phyloP scores from a whole-genome alignment of 2,113 vertebrate genomes.

The Cyanoramphus novaezelandiae region DNA sequence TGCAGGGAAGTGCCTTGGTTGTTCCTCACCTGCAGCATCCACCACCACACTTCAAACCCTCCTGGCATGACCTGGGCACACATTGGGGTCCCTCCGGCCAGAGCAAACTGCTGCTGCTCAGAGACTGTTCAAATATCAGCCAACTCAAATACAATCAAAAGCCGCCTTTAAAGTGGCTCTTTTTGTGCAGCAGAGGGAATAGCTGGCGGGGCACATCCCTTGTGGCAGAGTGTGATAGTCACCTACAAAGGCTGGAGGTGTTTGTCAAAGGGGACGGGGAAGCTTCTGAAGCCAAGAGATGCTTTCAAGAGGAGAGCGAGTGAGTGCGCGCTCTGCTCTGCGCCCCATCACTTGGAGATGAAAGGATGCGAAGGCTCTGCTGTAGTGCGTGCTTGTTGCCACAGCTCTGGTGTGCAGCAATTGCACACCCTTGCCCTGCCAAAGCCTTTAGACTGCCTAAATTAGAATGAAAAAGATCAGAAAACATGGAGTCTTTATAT shows the following conservation, averaged over 20 bases:
- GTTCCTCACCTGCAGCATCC: background rate
- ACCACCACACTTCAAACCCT: accelerated
- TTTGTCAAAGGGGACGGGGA: background rate
- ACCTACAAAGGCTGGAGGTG: background rate
- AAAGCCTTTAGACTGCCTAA: background rate
- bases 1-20: background rate
- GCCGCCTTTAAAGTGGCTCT: constrained; percentile 5
- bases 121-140: accelerated
- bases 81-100: background rate
- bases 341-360: background rate
- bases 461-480: background rate
- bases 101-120: background rate
- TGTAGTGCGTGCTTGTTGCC: background rate
- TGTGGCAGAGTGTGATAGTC: background rate
- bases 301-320: background rate
- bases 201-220: background rate
- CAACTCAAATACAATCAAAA: background rate
- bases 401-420: background rate
- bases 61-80: background rate
- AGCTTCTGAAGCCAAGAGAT: constrained; percentile 30
- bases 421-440: background rate
- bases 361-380: background rate
- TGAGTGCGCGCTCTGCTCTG: accelerated
- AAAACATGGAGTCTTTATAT: accelerated
- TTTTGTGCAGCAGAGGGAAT: background rate